Evolutionary conservation across 2,888 invertebrate species (phyloP).

Genomic region (Pterobdella sp.): DNA sequence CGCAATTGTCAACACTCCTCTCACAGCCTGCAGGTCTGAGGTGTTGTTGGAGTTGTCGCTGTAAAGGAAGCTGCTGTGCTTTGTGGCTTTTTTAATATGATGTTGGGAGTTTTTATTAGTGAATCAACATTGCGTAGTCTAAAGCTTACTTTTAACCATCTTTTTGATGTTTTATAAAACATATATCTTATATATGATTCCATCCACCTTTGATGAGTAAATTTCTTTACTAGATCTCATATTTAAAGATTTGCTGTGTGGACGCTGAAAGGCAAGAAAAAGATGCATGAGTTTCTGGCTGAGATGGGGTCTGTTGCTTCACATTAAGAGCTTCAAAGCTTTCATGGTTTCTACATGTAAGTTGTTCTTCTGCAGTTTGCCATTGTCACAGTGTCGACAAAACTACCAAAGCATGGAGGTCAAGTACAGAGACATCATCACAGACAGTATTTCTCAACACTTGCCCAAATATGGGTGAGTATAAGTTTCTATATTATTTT

Average conservation of each 20-base stretch:
- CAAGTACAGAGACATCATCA: constrained; percentile 62
- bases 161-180: neutral
- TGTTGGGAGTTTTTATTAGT: neutral
- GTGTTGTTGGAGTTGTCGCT: constrained; percentile 74
- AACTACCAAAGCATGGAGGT: constrained; percentile 69
- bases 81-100: neutral
- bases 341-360: neutral
- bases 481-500: too few relatives aligned
- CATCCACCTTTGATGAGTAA: neutral
- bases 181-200: neutral
- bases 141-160: neutral
- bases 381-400: constrained; percentile 17
- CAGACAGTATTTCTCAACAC: constrained; percentile 57
- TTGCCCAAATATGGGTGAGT: constrained; percentile 41
- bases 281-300: constrained; percentile 73
- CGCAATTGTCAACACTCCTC: neutral
- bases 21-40: neutral
- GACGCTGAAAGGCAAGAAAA: constrained; percentile 74
- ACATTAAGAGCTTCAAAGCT: neutral
- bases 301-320: constrained; percentile 70
- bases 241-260: constrained; percentile 68
- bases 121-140: neutral
- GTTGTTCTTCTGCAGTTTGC: constrained; percentile 6
- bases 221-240: neutral
- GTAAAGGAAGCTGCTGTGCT: constrained; percentile 55